These are phyloP conservation scores for Poeciliopsis infans DNA, from an alignment of 2,797 vertebrate genomes.

Conservation along the genomic window DNA sequence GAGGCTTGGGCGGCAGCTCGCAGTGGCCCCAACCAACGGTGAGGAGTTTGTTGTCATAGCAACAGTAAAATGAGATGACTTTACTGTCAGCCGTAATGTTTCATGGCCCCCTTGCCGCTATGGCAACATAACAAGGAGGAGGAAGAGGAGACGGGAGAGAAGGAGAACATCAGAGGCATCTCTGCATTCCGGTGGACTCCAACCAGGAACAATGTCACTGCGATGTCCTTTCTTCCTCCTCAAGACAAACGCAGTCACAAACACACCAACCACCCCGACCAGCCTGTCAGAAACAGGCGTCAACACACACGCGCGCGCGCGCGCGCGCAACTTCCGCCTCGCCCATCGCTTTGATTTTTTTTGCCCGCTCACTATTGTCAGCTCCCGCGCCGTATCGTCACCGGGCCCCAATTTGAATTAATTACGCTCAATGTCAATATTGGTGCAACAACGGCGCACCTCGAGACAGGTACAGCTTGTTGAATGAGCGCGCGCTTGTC, in stretches of 20 bases:
- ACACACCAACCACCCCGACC: constrained; percentile 36
- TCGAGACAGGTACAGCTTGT: constrained; percentile 76
- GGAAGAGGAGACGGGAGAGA: constrained; percentile 68
- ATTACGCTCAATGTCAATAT: constrained; percentile 79
- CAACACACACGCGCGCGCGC: neutral
- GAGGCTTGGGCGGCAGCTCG: constrained; percentile 74
- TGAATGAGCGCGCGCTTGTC: constrained; percentile 62
- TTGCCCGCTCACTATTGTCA: constrained; percentile 61
- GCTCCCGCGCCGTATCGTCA: constrained; percentile 44
- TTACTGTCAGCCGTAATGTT: constrained; percentile 98
- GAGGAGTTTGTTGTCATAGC: constrained; percentile 97
- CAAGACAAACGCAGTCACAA: constrained; percentile 39
- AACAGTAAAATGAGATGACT: constrained; percentile 97
- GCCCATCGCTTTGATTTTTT: constrained; percentile 65
- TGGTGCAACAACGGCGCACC: constrained; percentile 54
- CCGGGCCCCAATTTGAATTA: constrained; percentile 72
- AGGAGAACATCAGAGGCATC: constrained; percentile 67
- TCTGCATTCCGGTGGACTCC: constrained; percentile 68
- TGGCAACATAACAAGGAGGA: constrained; percentile 82
- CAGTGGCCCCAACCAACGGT: constrained; percentile 87
- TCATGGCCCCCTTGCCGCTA: constrained; percentile 87
- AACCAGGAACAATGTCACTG: constrained; percentile 64
- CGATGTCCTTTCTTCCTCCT: constrained; percentile 57
- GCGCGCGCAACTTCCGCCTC: constrained; percentile 39
- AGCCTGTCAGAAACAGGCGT: constrained; percentile 46